Percentiles rank a stretch among this genome's conserved stretches.
Evolutionary conservation across 53 echinoderm and acorn worm species (phyloP).

Genomic region (Actinopyga echinites): DNA sequence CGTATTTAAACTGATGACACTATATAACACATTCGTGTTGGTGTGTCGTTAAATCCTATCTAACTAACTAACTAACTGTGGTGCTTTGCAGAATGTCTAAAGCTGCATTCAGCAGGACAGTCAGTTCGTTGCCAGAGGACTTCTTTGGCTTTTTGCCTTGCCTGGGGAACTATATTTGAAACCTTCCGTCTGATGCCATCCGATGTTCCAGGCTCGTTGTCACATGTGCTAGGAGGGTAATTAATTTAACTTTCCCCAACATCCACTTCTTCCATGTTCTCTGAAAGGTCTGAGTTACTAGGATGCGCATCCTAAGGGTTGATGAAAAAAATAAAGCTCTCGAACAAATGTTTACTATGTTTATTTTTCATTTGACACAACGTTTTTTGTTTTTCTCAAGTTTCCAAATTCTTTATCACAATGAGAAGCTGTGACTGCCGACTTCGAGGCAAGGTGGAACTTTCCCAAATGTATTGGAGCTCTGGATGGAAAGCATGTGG

Average conservation of each 20-base stretch:
- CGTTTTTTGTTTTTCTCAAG: not conserved
- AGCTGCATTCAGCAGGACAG: not conserved
- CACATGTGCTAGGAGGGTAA: no score
- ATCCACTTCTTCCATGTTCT: no score
- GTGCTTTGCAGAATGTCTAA: no score
- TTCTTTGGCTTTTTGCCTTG: not conserved
- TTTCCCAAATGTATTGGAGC: not conserved
- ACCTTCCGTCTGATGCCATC: no score
- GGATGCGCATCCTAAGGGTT: not conserved
- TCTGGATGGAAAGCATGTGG: not conserved
- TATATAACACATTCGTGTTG: no score
- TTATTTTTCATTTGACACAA: no score
- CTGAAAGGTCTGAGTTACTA: no score
- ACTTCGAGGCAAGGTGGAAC: not conserved
- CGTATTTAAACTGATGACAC: no score
- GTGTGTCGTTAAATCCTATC: no score
- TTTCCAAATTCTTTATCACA: not conserved
- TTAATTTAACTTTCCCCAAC: no score
- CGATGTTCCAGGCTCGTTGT: not conserved
- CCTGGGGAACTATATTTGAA: not conserved
- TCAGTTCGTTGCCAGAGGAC: not conserved
- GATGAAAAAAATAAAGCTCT: not conserved
- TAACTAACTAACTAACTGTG: no score
- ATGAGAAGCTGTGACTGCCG: not conserved
- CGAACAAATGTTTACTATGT: no score